A percentile compares a stretch with the other conserved stretches of the same genome.
These are phyloP conservation scores for Lethenteron camtschaticum DNA, from an alignment of 2,113 vertebrate genomes.

Conservation along the genomic window DNA sequence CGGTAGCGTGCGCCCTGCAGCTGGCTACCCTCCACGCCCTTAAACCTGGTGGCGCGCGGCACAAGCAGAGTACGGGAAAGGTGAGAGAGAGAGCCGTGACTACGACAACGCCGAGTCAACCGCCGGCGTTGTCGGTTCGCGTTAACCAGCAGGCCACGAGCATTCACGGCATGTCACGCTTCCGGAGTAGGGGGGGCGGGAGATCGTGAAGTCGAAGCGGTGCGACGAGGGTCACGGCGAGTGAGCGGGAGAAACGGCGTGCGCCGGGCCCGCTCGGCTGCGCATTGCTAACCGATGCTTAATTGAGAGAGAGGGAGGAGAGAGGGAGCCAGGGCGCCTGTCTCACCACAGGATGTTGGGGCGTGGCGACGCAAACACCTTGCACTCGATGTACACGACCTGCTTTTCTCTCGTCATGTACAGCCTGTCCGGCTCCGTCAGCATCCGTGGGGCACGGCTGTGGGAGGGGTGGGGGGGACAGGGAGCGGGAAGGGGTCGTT, in stretches of 20 bases:
- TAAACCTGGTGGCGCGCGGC: slow-evolving; percentile 44
- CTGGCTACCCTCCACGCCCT: slow-evolving; percentile 79
- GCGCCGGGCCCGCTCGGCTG: too few species aligned
- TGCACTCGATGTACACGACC: neutral
- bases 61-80: neutral
- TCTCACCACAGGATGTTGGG: neutral
- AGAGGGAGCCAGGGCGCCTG: neutral
- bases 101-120: neutral
- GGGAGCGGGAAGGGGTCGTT: neutral
- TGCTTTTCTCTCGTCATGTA: neutral
- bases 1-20: slow-evolving; percentile 73
- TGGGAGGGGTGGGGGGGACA: neutral
- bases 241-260: too few species aligned
- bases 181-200: neutral
- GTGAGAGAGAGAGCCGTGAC: neutral
- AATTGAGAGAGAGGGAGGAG: neutral
- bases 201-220: too few species aligned
- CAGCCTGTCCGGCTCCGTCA: neutral
- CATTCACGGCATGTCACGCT: neutral
- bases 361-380: slow-evolving; percentile 3
- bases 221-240: too few species aligned
- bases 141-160: too few species aligned
- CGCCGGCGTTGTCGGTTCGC: neutral
- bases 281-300: neutral
- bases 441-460: slow-evolving; percentile 1